Base-by-base conservation (phyloP, 2,888 invertebrate species). In the Piscicola geometra region DNA sequence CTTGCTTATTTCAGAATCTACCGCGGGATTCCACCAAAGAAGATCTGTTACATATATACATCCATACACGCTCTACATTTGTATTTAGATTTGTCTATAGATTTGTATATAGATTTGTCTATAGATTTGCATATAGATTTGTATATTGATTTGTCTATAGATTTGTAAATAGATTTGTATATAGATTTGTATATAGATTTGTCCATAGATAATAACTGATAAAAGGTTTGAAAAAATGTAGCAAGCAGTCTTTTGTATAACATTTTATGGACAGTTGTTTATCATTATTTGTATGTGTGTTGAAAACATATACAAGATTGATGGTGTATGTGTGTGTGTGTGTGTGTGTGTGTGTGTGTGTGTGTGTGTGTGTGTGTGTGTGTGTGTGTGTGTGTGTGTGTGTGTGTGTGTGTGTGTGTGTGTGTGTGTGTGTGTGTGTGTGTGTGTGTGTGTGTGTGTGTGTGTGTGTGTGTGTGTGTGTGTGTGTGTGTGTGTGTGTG, bases 341-440 rank as follows among this genome's bases (percentile, higher is more conserved):
- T 32, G 12, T 76, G 52, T 56, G 33, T 76, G 69, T 71, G 50
- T 76, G 30, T 72, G 60, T 76, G 67, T 67, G 71, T 76, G 52
- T 67, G 35, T 76, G 66, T 67, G 71, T 73, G 71, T 72, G 71
- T 76, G 71, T 71, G 69, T 76, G 30, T 71, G 50, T 76, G 50
- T 71, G 69, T 76, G 69, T 71, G 69, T 76, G 69, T 71, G 69
- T 67, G 69, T 60, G 69, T 71, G 52, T 64, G 60, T 72, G 60
- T 72, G 47, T 76, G 56, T 72, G 12, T 72, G 33, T 72, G 32
- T 72, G 35, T 70, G 70, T 70, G 35, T 70, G 47, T 70, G 35
- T 70, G 47, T 70, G 35, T 70, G 36, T 35, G 35, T 70, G 47
- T 41, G 32, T 70, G 47, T 41, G 25, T 35, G 47, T 41, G 41